Percentiles rank a stretch among this genome's conserved stretches.
These are phyloP conservation scores for Drosophila parabipectinata DNA, from an alignment of 1,140 invertebrate genomes.

Conservation along the genomic window DNA sequence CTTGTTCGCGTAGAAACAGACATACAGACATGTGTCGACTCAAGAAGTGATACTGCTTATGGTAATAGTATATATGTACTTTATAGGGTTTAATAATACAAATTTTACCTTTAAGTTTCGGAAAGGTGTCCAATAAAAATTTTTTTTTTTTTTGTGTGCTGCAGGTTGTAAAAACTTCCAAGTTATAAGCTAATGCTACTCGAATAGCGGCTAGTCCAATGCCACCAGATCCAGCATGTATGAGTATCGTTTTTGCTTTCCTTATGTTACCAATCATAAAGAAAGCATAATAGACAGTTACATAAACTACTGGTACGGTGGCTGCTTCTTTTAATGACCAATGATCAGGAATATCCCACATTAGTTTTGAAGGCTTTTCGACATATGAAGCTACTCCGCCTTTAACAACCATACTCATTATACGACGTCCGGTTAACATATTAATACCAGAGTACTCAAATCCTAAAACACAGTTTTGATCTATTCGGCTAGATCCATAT, in stretches of 20 bases:
- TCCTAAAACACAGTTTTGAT: constrained; percentile 89
- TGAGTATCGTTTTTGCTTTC: constrained; percentile 90
- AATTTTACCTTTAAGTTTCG: constrained; percentile 85
- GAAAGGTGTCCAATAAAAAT: constrained; percentile 90
- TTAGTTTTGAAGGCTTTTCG: constrained; percentile 85
- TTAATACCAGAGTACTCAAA: constrained; percentile 90
- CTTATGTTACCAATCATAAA: constrained; percentile 87
- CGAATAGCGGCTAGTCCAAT: constrained; percentile 95
- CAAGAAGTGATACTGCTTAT: too few species aligned
- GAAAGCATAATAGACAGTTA: constrained; percentile 93
- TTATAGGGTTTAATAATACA: too few species aligned
- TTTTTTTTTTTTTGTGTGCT: constrained; percentile 90
- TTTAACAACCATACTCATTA: constrained; percentile 89
- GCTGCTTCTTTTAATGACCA: constrained; percentile 95
- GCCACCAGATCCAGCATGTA: constrained; percentile 95
- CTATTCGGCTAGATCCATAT: constrained; percentile 85
- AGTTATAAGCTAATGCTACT: constrained; percentile 89
- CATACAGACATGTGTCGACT: too few species aligned
- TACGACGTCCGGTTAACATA: constrained; percentile 85
- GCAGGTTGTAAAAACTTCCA: constrained; percentile 90
- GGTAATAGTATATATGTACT: too few species aligned
- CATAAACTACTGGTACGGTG: constrained; percentile 94
- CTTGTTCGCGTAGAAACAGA: too few species aligned
- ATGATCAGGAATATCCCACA: constrained; percentile 91
- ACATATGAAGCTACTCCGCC: constrained; percentile 87